Percentiles rank a stretch among this genome's conserved stretches.
Conservation (phyloP, 2,888 invertebrate species). For the Perizoma flavofasciatum region DNA sequence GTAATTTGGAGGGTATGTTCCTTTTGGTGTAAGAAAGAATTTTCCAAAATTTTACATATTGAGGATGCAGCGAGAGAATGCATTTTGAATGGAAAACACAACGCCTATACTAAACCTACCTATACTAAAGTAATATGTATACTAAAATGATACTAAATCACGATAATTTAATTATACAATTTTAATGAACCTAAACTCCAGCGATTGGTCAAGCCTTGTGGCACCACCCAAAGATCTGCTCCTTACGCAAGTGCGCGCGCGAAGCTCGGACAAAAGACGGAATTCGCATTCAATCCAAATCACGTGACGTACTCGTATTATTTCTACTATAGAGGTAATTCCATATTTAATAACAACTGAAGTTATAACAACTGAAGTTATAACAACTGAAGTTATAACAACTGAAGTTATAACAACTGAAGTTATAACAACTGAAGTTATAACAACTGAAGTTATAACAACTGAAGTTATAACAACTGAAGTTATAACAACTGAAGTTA, state of each 20-base stretch:
- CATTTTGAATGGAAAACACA: no score
- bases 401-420: no score
- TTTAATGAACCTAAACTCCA: neutral
- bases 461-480: neutral
- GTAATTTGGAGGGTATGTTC: no score
- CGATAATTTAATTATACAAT: no score
- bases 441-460: neutral
- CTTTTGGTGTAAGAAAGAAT: no score
- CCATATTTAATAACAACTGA: neutral
- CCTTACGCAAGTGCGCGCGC: slow-evolving; percentile 47
- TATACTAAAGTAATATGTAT: no score
- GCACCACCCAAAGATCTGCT: slow-evolving; percentile 30
- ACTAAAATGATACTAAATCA: no score
- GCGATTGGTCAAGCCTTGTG: neutral
- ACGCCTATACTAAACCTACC: no score
- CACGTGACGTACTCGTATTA: slow-evolving; percentile 14
- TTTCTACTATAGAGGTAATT: slow-evolving; percentile 9
- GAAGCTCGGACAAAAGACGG: slow-evolving; percentile 31
- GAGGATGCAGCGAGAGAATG: no score
- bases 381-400: no score
- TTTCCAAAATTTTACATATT: no score
- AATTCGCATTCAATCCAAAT: slow-evolving; percentile 30
- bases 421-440: no score
- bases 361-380: slow-evolving; percentile 1
- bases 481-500: neutral